phyloP scores from a whole-genome alignment of 2,113 vertebrate genomes.

The Gasterosteus aculeatus region DNA sequence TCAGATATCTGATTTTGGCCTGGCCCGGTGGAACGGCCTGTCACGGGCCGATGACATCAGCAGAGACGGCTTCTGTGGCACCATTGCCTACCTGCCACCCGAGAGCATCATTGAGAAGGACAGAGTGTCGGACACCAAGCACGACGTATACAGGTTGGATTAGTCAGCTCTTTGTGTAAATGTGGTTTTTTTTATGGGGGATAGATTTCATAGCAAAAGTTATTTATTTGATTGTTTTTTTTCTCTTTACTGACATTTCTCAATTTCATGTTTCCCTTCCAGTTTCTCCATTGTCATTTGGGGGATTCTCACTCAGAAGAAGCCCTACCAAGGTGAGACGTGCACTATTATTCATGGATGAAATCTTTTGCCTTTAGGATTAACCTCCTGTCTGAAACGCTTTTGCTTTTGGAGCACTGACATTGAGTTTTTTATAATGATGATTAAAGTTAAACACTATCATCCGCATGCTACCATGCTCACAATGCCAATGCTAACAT shows the following conservation, averaged over 20 bases:
- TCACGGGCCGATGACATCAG: slow-evolving; percentile 93
- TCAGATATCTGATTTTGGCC: slow-evolving; percentile 97
- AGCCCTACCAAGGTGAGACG: slow-evolving; percentile 92
- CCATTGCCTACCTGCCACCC: slow-evolving; percentile 95
- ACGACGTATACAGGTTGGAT: slow-evolving; percentile 95
- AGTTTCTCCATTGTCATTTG: slow-evolving; percentile 97
- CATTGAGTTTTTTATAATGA: neutral
- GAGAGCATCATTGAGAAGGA: slow-evolving; percentile 96
- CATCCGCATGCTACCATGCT: neutral
- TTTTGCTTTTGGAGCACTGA: too few species aligned
- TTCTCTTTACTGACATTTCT: neutral
- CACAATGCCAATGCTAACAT: neutral
- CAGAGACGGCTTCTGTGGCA: slow-evolving; percentile 95
- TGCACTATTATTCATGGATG: neutral
- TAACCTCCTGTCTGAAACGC: neutral
- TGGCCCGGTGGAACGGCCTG: slow-evolving; percentile 96
- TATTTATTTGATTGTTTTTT: neutral
- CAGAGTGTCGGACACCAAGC: slow-evolving; percentile 93
- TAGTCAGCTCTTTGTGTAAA: neutral
- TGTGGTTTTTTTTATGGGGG: neutral
- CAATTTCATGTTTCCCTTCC: slow-evolving; percentile 39
- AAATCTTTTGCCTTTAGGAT: too few species aligned
- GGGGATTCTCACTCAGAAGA: slow-evolving; percentile 96
- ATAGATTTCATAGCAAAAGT: neutral
- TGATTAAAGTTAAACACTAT: neutral